phyloP scores from a whole-genome alignment of 1,140 invertebrate genomes.

The Solenopsis invicta region DNA sequence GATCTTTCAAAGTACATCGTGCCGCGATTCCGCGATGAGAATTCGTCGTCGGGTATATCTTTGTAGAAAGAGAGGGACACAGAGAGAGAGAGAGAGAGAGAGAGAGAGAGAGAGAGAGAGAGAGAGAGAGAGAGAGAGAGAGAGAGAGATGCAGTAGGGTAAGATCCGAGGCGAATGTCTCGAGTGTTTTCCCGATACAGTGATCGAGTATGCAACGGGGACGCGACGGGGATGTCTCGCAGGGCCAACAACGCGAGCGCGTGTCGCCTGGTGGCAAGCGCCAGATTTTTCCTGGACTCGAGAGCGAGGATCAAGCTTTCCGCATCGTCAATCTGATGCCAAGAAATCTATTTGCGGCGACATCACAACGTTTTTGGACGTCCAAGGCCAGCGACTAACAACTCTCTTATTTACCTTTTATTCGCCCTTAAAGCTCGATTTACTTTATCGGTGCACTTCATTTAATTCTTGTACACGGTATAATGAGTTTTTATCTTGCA shows the following conservation, averaged over 20 bases:
- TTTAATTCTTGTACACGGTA: not conserved
- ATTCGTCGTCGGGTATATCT: not conserved
- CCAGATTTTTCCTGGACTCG: slow-evolving; percentile 63
- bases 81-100: not conserved
- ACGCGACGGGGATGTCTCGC: slow-evolving; percentile 11
- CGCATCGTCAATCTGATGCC: slow-evolving; percentile 46
- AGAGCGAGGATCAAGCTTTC: slow-evolving; percentile 48
- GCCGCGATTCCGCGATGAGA: slow-evolving; percentile 1
- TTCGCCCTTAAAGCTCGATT: slow-evolving; percentile 43
- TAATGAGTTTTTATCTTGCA: not conserved
- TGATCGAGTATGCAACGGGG: slow-evolving; percentile 10
- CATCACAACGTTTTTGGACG: slow-evolving; percentile 48
- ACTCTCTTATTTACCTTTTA: slow-evolving; percentile 61
- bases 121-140: not conserved
- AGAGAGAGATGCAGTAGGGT: not conserved
- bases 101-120: not conserved
- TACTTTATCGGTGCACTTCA: not conserved
- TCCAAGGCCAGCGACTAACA: slow-evolving; percentile 62
- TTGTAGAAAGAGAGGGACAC: not conserved
- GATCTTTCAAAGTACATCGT: slow-evolving; percentile 28
- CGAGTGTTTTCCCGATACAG: slow-evolving; percentile 28
- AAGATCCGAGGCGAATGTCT: slow-evolving; percentile 35
- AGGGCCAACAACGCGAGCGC: slow-evolving; percentile 48
- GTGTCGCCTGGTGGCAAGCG: slow-evolving; percentile 6
- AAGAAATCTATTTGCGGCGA: slow-evolving; percentile 63